Conservation (phyloP, 2,888 invertebrate genomes). For the Pyrocoelia pectoralis region DNA sequence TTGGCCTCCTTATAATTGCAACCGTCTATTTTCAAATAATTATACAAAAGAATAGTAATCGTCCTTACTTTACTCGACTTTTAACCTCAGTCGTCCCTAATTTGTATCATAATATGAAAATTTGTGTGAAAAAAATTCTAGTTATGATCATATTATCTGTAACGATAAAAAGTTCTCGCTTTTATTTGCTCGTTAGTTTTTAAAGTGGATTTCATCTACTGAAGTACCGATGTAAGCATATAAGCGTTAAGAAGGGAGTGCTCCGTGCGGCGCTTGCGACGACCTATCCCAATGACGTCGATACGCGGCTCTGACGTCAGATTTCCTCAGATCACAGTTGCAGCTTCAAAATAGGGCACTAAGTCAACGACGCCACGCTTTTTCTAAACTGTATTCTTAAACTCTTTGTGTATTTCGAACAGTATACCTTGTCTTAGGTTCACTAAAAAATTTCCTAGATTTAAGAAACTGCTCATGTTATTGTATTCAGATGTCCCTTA, state of each 20-base stretch:
- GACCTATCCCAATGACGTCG: constrained; percentile 41
- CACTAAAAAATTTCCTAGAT: too few species aligned
- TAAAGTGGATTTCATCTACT: constrained; percentile 22
- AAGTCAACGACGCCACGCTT: constrained; percentile 30
- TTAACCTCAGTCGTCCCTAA: neutral
- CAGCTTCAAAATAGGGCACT: constrained; percentile 36
- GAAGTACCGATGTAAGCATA: constrained; percentile 23
- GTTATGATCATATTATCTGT: neutral
- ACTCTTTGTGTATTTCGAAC: neutral
- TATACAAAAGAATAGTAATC: neutral
- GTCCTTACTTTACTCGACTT: neutral
- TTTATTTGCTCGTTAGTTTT: constrained; percentile 15
- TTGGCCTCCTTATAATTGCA: constrained; percentile 45
- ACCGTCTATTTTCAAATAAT: constrained; percentile 47
- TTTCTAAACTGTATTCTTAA: constrained; percentile 11
- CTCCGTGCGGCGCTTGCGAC: constrained; percentile 36
- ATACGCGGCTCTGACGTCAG: constrained; percentile 40
- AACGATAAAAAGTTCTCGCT: constrained; percentile 8
- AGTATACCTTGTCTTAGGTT: too few species aligned
- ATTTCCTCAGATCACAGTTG: constrained; percentile 37
- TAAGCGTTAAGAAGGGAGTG: constrained; percentile 31
- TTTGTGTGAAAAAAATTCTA: neutral
- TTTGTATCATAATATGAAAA: neutral
- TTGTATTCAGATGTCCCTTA: too few species aligned
- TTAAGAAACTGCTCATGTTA: too few species aligned